Evolutionary conservation across 2,888 invertebrate species (phyloP), one percentile per base, ranked within the genome.

Genomic region (Agrotis exclamationis): DNA sequence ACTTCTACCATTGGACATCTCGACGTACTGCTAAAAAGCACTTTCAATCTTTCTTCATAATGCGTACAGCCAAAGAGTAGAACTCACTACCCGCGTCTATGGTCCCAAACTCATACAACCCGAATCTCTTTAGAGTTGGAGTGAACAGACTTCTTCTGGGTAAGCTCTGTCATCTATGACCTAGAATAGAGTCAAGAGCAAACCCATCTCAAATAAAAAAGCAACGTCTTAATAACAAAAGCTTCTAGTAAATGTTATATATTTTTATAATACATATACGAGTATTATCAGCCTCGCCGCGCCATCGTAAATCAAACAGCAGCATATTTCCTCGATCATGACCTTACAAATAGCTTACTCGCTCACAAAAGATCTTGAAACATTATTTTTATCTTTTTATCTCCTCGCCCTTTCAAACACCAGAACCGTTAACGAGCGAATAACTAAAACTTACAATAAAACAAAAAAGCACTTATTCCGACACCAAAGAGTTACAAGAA

Each of bases 401-500:
- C 56, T 28, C 6, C 18, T 18, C 28, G 44, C 63, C 67, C 82
- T 79, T 67, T 66, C n/a, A 54, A 72, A 57, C 51, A 57, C 18
- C 51, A 64, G 28, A 50, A 56, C 28, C 44, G 63, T 50, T 75
- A 51, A 65, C 63, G n/a, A 51, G 24, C 59, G 28, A 63, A 66
- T 33, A 67, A 66, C 68, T 63, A 59, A 66, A 70, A 51, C 57
- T 54, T 24, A 33, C 58, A 73, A 63, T 70, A 75, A 77, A 72
- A 80, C 59, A 54, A 53, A 71, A 68, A 63, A 80, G 45, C 74
- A 71, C 70, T 74, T 79, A 68, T 68, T 69, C 60, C 51, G 44
- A 51, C 50, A 71, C 70, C 70, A 45, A 63, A 73, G 76, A 79
- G 77, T 80, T 77, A 88, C 80, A 85, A 78, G 70, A 87, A 86